Evolutionary conservation across 2,113 vertebrate species (phyloP).

Genomic region (Aegotheles bennettii): DNA sequence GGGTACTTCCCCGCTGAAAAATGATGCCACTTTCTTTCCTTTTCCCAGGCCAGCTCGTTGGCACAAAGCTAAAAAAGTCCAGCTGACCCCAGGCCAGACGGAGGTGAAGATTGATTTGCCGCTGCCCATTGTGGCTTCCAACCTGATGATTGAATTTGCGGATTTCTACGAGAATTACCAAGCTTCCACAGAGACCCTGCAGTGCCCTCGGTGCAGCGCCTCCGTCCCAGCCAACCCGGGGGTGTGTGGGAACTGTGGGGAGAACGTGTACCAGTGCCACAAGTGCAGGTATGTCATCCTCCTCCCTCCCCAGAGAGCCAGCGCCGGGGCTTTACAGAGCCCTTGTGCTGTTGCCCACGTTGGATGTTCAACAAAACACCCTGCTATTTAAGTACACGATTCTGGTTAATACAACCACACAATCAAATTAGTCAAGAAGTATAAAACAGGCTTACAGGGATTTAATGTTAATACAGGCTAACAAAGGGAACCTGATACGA

Average conservation of each 20-base stretch:
- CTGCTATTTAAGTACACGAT: not conserved
- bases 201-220: slow-evolving; percentile 96
- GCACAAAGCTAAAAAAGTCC: slow-evolving; percentile 98
- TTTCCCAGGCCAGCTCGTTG: slow-evolving; percentile 88
- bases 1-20: not conserved
- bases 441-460: slow-evolving; percentile 65
- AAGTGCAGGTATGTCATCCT: slow-evolving; percentile 86
- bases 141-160: slow-evolving; percentile 98
- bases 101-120: slow-evolving; percentile 98
- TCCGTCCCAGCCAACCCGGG: slow-evolving; percentile 96
- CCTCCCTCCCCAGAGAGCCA: not conserved
- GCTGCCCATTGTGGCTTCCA: slow-evolving; percentile 94
- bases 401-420: not conserved
- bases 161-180: slow-evolving; percentile 99
- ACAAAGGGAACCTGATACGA: not conserved
- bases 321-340: not conserved
- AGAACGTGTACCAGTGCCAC: slow-evolving; percentile 98
- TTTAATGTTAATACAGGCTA: slow-evolving; percentile 27
- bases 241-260: slow-evolving; percentile 96
- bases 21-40: not conserved
- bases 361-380: not conserved
- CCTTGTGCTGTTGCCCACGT: not conserved
- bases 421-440: slow-evolving; percentile 47
- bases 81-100: slow-evolving; percentile 93
- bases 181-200: slow-evolving; percentile 94